phyloP scores from a whole-genome alignment of 2,888 invertebrate species.

The Romanomermis culicivorax region DNA sequence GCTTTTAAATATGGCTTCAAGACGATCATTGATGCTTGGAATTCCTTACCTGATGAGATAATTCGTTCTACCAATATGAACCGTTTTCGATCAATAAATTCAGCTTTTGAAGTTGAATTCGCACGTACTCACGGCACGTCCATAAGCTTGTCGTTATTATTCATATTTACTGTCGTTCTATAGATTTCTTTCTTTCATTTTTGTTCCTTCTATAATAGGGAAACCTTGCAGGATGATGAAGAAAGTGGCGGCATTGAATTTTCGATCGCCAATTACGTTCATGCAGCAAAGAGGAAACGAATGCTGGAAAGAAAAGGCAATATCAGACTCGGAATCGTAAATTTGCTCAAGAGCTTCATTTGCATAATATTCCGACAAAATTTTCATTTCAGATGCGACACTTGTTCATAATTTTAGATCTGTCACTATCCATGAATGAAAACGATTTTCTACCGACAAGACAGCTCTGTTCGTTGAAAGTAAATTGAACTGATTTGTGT shows the following conservation, averaged over 20 bases:
- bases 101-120: no score
- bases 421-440: slow-evolving; percentile 76
- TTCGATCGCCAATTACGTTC: slow-evolving; percentile 70
- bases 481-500: slow-evolving; percentile 28
- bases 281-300: slow-evolving; percentile 51
- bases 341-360: slow-evolving; percentile 8
- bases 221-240: slow-evolving; percentile 85
- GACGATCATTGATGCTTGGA: no score
- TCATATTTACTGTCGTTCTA: no score
- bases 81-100: no score
- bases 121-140: no score
- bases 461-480: slow-evolving; percentile 63
- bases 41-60: no score
- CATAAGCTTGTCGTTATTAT: no score
- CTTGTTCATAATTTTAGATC: slow-evolving; percentile 67
- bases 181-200: no score
- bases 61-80: no score
- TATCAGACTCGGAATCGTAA: slow-evolving; percentile 62
- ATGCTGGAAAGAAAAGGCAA: slow-evolving; percentile 37
- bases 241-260: slow-evolving; percentile 73
- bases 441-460: slow-evolving; percentile 86
- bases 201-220: no score
- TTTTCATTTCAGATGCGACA: slow-evolving; percentile 84
- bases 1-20: no score
- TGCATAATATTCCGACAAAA: no score